Evolutionary conservation across 2,888 invertebrate genomes (phyloP).

Genomic region (Criorhina ranunculi): DNA sequence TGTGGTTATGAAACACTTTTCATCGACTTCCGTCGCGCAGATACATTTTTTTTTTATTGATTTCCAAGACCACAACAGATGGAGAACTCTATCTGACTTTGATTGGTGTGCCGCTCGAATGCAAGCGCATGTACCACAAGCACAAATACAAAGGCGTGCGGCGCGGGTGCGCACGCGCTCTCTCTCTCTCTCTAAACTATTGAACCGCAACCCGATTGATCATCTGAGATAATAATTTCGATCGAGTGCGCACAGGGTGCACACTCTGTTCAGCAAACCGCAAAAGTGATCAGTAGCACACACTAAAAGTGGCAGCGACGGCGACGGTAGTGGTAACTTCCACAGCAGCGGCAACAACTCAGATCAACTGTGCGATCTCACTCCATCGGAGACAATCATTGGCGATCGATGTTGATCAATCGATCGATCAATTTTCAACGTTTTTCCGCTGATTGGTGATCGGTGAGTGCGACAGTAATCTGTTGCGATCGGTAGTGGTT

Average conservation of each 20-base stretch:
- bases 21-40: not conserved
- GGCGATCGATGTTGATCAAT: conserved; percentile 70
- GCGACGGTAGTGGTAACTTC: conserved; percentile 17
- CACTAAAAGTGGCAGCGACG: conserved; percentile 57
- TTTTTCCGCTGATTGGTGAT: conserved; percentile 71
- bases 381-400: conserved; percentile 53
- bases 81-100: conserved; percentile 36
- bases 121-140: conserved; percentile 27
- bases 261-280: conserved; percentile 52
- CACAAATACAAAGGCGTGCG: not conserved
- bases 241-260: conserved; percentile 68
- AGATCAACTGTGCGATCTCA: conserved; percentile 59
- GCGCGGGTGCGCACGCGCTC: no score
- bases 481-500: conserved; percentile 59
- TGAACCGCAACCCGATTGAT: conserved; percentile 70
- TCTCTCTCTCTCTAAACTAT: no score
- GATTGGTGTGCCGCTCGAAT: conserved; percentile 59
- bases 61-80: conserved; percentile 67
- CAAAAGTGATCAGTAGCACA: conserved; percentile 67
- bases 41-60: conserved; percentile 45
- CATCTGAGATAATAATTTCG: conserved; percentile 68
- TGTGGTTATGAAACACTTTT: conserved; percentile 37
- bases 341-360: conserved; percentile 37
- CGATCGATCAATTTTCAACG: conserved; percentile 72
- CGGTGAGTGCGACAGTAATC: conserved; percentile 61